A percentile compares a stretch with the other conserved stretches of the same genome.
These are phyloP conservation scores for Holacanthus passer DNA, from an alignment of 2,113 vertebrate genomes.

Conservation along the genomic window DNA sequence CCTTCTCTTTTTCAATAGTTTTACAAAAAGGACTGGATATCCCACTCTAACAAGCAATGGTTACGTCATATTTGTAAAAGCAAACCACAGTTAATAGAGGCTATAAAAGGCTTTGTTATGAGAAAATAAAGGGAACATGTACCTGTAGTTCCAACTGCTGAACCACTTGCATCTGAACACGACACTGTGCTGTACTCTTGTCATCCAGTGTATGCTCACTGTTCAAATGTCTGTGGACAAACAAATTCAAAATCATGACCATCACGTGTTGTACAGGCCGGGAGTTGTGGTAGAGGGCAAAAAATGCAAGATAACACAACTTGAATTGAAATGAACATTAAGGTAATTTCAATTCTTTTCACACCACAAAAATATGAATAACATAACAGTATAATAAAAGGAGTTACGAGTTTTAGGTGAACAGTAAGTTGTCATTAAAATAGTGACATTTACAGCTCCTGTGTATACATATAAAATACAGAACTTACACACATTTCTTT, in stretches of 20 bases:
- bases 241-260: constrained; percentile 16
- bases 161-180: constrained; percentile 99
- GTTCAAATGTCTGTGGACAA: constrained; percentile 95
- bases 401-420: neutral
- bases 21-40: neutral
- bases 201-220: constrained; percentile 97
- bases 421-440: neutral
- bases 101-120: neutral
- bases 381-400: neutral
- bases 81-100: neutral
- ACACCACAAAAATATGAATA: neutral
- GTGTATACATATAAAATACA: neutral
- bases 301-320: neutral
- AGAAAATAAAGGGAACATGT: constrained; percentile 21
- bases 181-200: constrained; percentile 99
- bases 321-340: neutral
- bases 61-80: neutral
- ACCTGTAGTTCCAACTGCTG: constrained; percentile 99
- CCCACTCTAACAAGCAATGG: neutral
- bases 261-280: neutral
- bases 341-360: neutral
- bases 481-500: neutral
- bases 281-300: neutral
- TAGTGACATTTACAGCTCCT: neutral
- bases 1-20: neutral